phyloP scores from a whole-genome alignment of 2,888 invertebrate genomes.

The Erebia aethiops region DNA sequence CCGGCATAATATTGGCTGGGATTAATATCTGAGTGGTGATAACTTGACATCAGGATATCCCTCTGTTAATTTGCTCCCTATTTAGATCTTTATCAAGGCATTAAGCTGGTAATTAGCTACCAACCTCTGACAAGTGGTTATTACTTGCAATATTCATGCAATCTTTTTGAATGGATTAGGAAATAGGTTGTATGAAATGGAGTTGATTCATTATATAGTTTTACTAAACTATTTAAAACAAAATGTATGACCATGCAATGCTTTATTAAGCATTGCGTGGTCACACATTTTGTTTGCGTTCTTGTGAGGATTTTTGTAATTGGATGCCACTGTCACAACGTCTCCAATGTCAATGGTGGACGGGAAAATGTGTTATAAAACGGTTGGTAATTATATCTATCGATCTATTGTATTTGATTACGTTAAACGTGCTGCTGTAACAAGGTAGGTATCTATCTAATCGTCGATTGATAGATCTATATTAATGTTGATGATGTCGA shows the following conservation, averaged over 20 bases:
- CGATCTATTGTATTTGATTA: constrained; percentile 2
- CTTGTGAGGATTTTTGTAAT: constrained; percentile 2
- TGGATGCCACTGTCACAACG: neutral
- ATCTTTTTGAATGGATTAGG: neutral
- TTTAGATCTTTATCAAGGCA: neutral
- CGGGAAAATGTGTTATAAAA: constrained; percentile 9
- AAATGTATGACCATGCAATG: no score
- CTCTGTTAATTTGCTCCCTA: neutral
- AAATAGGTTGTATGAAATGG: neutral
- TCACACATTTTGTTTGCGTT: constrained; percentile 7
- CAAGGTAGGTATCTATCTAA: neutral
- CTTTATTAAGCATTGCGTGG: neutral
- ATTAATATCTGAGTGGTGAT: neutral
- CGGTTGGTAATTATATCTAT: constrained; percentile 1
- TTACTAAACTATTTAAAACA: no score
- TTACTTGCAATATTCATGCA: constrained; percentile 1
- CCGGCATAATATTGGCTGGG: no score
- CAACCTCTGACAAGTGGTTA: neutral
- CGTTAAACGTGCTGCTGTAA: neutral
- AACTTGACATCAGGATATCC: neutral
- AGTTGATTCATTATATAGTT: neutral
- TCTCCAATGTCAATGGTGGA: no score
- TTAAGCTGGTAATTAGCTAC: neutral
- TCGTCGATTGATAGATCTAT: neutral
- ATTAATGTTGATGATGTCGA: neutral